Percentiles rank a stretch among this genome's conserved stretches.
Conservation (phyloP, 2,797 vertebrate species). For the Neosilurus mollespiculum region DNA sequence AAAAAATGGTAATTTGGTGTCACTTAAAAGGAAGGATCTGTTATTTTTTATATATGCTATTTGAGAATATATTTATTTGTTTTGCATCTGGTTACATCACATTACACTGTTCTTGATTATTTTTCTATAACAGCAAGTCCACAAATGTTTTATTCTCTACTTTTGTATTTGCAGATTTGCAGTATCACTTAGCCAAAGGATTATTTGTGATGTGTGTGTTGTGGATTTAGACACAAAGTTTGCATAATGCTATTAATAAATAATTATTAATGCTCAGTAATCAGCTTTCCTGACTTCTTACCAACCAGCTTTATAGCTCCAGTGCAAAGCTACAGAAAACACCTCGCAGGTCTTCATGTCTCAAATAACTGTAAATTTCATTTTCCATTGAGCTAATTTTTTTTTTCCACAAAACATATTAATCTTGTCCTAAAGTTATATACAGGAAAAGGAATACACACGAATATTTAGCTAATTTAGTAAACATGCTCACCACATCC, state of each 20-base stretch:
- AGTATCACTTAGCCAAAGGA: background rate
- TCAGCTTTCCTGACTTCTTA: background rate
- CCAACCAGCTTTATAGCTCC: background rate
- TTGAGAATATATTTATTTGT: background rate
- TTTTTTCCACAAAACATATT: background rate
- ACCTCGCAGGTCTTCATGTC: background rate
- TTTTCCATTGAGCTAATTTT: background rate
- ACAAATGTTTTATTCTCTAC: background rate
- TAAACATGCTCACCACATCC: slow-evolving; percentile 75
- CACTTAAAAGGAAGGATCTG: background rate
- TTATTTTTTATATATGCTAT: no score
- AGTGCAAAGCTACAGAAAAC: background rate
- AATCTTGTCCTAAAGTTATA: background rate
- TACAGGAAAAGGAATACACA: background rate
- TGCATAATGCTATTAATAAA: no score
- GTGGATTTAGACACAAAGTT: background rate
- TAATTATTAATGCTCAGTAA: no score
- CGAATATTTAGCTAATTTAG: background rate
- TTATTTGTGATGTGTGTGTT: background rate
- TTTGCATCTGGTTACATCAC: background rate
- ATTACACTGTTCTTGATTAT: background rate
- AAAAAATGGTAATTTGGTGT: background rate
- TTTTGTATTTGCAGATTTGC: background rate
- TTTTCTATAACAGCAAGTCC: background rate
- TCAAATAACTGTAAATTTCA: background rate